Evolutionary conservation across 2,113 vertebrate genomes (phyloP).

Genomic region (Phaethon lepturus): DNA sequence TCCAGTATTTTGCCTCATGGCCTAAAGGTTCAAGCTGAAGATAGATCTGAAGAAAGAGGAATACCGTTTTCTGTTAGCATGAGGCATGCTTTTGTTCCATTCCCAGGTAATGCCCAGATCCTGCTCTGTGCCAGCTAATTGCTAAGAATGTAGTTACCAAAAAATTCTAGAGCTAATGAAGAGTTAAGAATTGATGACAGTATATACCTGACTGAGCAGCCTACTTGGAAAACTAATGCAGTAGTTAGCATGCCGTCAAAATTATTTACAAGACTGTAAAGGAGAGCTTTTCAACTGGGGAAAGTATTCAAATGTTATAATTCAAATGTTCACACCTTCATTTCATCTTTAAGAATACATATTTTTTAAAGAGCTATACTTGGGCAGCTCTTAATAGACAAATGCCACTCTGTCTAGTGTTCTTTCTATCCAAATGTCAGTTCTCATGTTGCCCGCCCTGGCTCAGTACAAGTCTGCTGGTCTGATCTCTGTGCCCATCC

Average conservation of each 20-base stretch:
- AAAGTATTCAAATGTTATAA: not conserved
- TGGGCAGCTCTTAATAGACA: not conserved
- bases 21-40: not conserved
- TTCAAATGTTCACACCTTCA: not conserved
- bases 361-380: not conserved
- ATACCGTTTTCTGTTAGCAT: constrained; percentile 90
- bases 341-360: not conserved
- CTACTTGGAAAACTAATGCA: not conserved
- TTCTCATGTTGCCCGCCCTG: not conserved
- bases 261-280: not conserved
- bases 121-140: not conserved
- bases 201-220: not conserved
- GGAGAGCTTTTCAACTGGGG: not conserved
- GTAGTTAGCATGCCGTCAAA: not conserved
- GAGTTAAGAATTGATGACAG: not conserved
- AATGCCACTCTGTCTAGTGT: not conserved
- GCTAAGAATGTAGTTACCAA: not conserved
- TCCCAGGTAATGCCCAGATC: constrained; percentile 81
- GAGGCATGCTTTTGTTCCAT: constrained; percentile 94
- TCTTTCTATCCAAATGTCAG: not conserved
- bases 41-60: constrained; percentile 68
- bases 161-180: not conserved
- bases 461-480: not conserved
- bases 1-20: not conserved
- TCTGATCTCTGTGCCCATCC: not conserved